These are phyloP conservation scores for Bombus fervidus DNA, from an alignment of 1,140 invertebrate genomes.

Conservation along the genomic window DNA sequence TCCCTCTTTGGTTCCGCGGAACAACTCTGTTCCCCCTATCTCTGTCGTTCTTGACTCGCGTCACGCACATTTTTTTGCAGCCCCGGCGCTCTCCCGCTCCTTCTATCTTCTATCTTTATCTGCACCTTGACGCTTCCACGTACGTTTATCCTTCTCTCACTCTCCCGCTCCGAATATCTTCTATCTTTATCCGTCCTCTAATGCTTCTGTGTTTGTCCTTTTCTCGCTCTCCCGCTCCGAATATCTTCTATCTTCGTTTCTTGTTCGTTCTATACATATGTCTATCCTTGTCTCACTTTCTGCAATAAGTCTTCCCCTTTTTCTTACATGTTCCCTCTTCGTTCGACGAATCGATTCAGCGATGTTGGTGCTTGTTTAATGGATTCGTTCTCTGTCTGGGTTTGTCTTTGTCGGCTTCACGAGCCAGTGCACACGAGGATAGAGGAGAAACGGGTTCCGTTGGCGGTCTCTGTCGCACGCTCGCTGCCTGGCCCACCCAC, in stretches of 20 bases:
- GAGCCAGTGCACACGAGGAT: background rate
- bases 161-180: background rate
- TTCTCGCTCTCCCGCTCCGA: background rate
- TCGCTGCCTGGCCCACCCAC: slow-evolving; percentile 74
- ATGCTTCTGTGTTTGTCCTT: slow-evolving; percentile 14
- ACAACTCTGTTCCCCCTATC: slow-evolving; percentile 25
- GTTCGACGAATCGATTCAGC: background rate
- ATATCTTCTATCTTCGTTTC: background rate
- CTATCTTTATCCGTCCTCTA: background rate
- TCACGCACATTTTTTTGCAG: slow-evolving; percentile 11
- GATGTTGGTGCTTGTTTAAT: background rate
- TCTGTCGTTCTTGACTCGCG: slow-evolving; percentile 20
- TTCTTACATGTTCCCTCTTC: slow-evolving; percentile 31
- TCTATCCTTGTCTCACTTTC: slow-evolving; percentile 21
- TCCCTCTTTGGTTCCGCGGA: slow-evolving; percentile 22
- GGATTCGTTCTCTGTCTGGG: background rate
- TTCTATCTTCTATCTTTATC: background rate
- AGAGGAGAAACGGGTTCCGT: slow-evolving; percentile 40
- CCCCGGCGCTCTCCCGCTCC: background rate
- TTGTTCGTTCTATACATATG: background rate
- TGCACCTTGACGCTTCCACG: background rate
- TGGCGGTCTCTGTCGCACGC: slow-evolving; percentile 56
- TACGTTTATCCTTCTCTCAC: background rate
- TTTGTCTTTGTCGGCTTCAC: slow-evolving; percentile 3
- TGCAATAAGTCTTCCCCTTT: background rate